These are phyloP conservation scores for Dicentrarchus labrax DNA, from an alignment of 2,113 vertebrate genomes.

Conservation along the genomic window DNA sequence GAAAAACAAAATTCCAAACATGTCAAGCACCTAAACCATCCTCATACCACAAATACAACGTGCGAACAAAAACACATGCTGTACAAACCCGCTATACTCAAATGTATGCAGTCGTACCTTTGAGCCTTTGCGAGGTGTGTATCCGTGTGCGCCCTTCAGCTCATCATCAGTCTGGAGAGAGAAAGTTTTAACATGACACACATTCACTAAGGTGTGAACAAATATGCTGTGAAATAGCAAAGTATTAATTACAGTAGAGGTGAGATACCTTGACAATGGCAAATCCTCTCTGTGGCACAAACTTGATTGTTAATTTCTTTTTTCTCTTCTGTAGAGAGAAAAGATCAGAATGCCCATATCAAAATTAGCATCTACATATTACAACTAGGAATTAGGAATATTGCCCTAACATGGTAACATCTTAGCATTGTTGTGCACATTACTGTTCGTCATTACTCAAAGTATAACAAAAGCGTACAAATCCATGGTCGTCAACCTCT, in stretches of 20 bases:
- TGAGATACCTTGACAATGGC: constrained; percentile 54
- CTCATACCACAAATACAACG: neutral
- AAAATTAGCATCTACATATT: too few species aligned
- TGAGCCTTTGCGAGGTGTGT: constrained; percentile 48
- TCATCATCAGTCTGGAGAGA: constrained; percentile 12
- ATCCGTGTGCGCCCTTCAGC: constrained; percentile 52
- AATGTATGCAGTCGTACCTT: constrained; percentile 29
- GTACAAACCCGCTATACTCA: neutral
- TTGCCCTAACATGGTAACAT: too few species aligned
- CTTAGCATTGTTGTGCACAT: too few species aligned
- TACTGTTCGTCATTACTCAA: too few species aligned
- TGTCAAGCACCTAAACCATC: neutral
- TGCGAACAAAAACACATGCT: neutral
- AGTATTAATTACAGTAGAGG: too few species aligned
- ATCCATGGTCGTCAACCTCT: neutral
- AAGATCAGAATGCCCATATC: neutral
- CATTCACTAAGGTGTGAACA: neutral
- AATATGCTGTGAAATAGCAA: neutral
- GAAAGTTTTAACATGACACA: neutral
- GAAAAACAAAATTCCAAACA: neutral
- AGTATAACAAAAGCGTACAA: neutral
- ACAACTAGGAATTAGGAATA: too few species aligned
- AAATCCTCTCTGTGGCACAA: constrained; percentile 66
- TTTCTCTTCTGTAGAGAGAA: constrained; percentile 53
- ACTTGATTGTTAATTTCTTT: constrained; percentile 59